Conservation (phyloP, 2,888 invertebrate genomes). For the Willowsia nigromaculata region DNA sequence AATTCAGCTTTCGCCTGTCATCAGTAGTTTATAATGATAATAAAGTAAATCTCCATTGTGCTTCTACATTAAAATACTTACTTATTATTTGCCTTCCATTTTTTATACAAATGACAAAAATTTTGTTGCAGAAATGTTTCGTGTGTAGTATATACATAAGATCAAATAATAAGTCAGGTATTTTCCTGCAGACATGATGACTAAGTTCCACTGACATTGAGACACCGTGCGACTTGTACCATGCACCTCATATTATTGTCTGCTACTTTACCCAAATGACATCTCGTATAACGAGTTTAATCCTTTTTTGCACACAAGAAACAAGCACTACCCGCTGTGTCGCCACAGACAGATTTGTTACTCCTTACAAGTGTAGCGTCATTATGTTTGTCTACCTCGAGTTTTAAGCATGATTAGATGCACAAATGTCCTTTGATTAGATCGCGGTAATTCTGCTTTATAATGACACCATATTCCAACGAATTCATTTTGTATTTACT, state of each 20-base stretch:
- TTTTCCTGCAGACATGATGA: constrained; percentile 12
- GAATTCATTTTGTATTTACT: neutral
- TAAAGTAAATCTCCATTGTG: neutral
- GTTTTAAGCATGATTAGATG: constrained; percentile 36
- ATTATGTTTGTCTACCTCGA: constrained; percentile 2
- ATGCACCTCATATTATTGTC: constrained; percentile 1
- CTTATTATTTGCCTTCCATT: neutral
- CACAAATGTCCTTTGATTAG: constrained; percentile 22
- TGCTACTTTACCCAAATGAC: neutral
- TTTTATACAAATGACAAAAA: constrained; percentile 2
- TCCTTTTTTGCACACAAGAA: neutral
- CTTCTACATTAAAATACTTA: neutral
- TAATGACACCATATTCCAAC: neutral
- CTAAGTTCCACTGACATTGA: constrained; percentile 56
- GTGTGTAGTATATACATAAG: too few relatives aligned
- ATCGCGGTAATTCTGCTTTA: neutral
- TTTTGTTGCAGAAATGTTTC: too few relatives aligned
- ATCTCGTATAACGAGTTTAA: neutral
- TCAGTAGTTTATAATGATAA: neutral
- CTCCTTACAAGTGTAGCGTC: neutral
- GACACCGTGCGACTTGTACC: constrained; percentile 40
- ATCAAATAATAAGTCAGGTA: too few relatives aligned
- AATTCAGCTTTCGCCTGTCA: constrained; percentile 18
- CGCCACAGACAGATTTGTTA: neutral
- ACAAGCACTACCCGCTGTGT: neutral